These are phyloP conservation scores for Drosophila multiciliata DNA, from an alignment of 2,888 invertebrate genomes.

Conservation along the genomic window DNA sequence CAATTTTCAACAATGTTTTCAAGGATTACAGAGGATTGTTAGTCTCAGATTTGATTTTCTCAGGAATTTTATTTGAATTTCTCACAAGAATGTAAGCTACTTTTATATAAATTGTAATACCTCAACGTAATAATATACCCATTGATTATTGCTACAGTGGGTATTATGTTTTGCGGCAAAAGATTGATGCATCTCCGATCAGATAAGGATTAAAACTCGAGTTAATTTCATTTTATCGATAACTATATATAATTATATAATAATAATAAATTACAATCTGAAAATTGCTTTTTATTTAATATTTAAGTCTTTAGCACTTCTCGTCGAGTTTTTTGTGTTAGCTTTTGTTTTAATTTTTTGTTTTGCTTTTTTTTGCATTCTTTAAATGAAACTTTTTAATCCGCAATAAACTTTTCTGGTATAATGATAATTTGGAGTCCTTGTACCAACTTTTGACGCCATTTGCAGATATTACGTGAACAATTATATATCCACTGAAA, in stretches of 20 bases:
- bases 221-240: background rate
- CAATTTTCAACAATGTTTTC: background rate
- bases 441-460: slow-evolving; percentile 23
- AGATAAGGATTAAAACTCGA: background rate
- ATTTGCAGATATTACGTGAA: slow-evolving; percentile 23
- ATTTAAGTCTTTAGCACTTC: background rate
- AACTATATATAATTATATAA: background rate
- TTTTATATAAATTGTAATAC: background rate
- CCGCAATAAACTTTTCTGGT: background rate
- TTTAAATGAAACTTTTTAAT: background rate
- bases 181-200: background rate
- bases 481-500: slow-evolving; percentile 3
- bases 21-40: background rate
- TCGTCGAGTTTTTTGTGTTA: background rate
- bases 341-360: background rate
- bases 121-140: background rate
- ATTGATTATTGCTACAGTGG: background rate
- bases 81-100: background rate
- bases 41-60: background rate
- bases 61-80: background rate
- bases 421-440: slow-evolving; percentile 7
- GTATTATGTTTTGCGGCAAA: background rate
- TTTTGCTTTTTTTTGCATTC: background rate
- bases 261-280: background rate
- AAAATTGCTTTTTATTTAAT: background rate